phyloP scores from a whole-genome alignment of 1,140 invertebrate genomes.

The Zelostemma sp. region DNA sequence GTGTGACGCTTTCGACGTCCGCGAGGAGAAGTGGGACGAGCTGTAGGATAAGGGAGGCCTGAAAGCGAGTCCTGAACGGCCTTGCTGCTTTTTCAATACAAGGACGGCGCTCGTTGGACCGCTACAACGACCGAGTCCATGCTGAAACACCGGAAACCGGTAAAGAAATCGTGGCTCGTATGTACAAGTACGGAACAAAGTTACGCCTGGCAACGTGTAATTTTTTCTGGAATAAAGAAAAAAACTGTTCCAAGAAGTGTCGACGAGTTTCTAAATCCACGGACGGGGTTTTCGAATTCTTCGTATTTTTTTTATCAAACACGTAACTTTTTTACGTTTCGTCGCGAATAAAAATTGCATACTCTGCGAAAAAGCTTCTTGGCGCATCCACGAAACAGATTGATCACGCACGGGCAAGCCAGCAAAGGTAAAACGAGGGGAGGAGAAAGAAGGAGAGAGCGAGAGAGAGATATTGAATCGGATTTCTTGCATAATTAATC shows the following conservation, averaged over 20 bases:
- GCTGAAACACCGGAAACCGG: conserved; percentile 24
- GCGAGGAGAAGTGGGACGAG: conserved; percentile 13
- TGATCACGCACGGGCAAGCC: neutral
- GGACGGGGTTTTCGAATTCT: neutral
- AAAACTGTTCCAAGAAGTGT: too few relatives aligned
- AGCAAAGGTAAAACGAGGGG: neutral
- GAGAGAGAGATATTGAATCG: conserved; percentile 46
- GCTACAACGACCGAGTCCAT: conserved; percentile 7
- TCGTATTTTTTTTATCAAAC: too few relatives aligned
- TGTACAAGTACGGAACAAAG: neutral
- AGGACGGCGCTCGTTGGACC: conserved; percentile 51
- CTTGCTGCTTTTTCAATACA: conserved; percentile 62
- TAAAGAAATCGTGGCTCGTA: neutral
- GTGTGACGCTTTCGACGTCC: conserved; percentile 1
- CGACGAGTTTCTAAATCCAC: too few relatives aligned
- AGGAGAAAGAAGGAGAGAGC: conserved; percentile 17
- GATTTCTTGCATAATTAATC: conserved; percentile 59
- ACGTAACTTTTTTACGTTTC: too few relatives aligned
- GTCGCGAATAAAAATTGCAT: too few relatives aligned
- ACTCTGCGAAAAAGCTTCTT: too few relatives aligned
- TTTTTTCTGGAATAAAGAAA: too few relatives aligned
- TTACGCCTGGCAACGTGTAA: neutral
- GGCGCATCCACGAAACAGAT: too few relatives aligned
- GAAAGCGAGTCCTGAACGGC: conserved; percentile 55
- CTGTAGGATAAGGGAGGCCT: conserved; percentile 28